Conservation (phyloP, 2,113 vertebrate genomes). For the Pycnonotus jocosus region DNA sequence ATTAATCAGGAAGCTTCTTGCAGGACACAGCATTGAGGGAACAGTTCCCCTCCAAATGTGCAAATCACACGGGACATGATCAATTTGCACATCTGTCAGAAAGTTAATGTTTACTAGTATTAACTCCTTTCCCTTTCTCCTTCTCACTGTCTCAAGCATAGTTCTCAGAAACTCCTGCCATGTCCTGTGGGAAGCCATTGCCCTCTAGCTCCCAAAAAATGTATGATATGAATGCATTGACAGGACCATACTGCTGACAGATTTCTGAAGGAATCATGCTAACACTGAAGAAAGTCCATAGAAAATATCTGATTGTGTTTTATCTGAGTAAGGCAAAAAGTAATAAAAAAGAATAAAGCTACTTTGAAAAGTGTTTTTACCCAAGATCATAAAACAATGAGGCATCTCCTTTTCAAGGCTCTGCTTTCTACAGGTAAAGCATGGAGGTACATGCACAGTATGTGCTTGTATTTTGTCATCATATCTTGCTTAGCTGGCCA, state of each 20-base stretch:
- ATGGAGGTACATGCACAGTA: neutral
- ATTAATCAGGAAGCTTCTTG: neutral
- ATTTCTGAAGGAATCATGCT: neutral
- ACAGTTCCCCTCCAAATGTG: neutral
- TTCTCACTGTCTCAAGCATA: neutral
- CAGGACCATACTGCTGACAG: neutral
- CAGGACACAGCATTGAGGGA: neutral
- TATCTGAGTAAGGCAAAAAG: neutral
- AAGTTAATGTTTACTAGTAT: neutral
- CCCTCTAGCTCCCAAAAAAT: neutral
- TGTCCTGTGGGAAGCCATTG: neutral
- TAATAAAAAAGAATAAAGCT: neutral
- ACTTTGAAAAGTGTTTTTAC: neutral
- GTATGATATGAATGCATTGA: neutral
- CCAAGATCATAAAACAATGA: neutral
- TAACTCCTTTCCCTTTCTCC: neutral
- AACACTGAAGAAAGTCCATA: neutral
- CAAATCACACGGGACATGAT: neutral
- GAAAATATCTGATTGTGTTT: neutral
- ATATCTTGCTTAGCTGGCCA: neutral
- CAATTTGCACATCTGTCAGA: neutral
- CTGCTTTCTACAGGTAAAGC: neutral
- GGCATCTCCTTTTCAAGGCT: neutral
- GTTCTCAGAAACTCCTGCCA: neutral
- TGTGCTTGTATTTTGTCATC: neutral